Conservation (phyloP, 2,113 vertebrate genomes). For the Axis porcinus region DNA sequence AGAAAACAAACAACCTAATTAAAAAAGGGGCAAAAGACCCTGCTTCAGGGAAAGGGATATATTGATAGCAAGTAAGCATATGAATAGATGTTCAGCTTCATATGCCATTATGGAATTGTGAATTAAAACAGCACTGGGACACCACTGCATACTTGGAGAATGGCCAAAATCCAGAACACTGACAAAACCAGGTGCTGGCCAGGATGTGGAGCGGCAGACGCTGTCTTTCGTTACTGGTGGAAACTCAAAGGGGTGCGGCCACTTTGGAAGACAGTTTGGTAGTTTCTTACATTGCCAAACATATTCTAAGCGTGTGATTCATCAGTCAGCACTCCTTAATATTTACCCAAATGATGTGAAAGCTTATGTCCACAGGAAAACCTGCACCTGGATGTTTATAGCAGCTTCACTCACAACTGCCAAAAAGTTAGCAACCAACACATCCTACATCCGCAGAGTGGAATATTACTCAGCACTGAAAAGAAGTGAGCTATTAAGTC, state of each 20-base stretch:
- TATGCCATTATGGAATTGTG: not conserved
- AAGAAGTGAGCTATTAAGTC: not conserved
- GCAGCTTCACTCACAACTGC: not conserved
- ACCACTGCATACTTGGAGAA: not conserved
- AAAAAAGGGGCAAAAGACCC: not conserved
- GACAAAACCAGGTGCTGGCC: not conserved
- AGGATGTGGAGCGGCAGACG: not conserved
- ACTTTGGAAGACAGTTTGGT: not conserved
- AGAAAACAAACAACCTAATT: not conserved
- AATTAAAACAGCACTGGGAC: not conserved
- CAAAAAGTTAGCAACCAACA: not conserved
- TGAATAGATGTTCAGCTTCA: not conserved
- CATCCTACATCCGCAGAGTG: not conserved
- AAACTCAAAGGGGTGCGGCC: not conserved
- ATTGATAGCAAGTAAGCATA: not conserved
- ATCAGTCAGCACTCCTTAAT: not conserved
- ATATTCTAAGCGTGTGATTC: not conserved
- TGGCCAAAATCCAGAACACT: not conserved
- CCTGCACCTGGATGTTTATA: not conserved
- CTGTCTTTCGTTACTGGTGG: not conserved
- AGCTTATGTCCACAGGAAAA: not conserved
- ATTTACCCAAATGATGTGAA: not conserved
- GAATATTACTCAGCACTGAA: not conserved
- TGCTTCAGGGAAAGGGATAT: not conserved
- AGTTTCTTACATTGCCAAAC: not conserved